Conservation (phyloP, 2,797 vertebrate genomes). For the Crypturellus tataupa region DNA sequence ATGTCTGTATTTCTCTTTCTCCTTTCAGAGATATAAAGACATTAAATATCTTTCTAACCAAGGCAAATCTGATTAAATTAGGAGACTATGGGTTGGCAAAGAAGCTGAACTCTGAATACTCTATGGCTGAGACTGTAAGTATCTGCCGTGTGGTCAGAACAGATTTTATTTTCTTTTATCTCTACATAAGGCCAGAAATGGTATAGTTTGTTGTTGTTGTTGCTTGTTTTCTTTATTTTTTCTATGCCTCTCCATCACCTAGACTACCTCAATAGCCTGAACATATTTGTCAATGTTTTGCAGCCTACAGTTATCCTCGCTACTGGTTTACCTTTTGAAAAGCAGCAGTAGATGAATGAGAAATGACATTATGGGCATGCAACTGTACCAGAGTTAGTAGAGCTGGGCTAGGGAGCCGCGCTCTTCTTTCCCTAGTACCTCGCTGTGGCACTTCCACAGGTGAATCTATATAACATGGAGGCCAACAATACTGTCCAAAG, state of each 20-base stretch:
- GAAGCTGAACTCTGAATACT: slow-evolving; percentile 94
- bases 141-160: not conserved
- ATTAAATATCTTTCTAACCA: slow-evolving; percentile 98
- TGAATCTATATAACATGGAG: fast-evolving
- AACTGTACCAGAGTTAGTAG: not conserved
- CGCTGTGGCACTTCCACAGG: not conserved
- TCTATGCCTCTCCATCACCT: not conserved
- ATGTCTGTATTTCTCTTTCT: slow-evolving; percentile 41
- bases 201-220: not conserved
- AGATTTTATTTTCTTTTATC: not conserved
- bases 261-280: not conserved
- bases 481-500: not conserved
- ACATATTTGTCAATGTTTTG: not conserved
- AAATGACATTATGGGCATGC: not conserved
- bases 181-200: not conserved
- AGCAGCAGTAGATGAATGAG: not conserved
- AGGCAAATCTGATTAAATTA: slow-evolving; percentile 97
- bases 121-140: slow-evolving; percentile 98
- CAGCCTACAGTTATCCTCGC: not conserved
- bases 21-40: slow-evolving; percentile 96
- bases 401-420: not conserved
- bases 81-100: slow-evolving; percentile 98
- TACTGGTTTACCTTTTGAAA: not conserved
- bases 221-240: not conserved
- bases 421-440: not conserved